Evolutionary conservation across 1,140 invertebrate genomes (phyloP).

Genomic region (Drosophila orena): DNA sequence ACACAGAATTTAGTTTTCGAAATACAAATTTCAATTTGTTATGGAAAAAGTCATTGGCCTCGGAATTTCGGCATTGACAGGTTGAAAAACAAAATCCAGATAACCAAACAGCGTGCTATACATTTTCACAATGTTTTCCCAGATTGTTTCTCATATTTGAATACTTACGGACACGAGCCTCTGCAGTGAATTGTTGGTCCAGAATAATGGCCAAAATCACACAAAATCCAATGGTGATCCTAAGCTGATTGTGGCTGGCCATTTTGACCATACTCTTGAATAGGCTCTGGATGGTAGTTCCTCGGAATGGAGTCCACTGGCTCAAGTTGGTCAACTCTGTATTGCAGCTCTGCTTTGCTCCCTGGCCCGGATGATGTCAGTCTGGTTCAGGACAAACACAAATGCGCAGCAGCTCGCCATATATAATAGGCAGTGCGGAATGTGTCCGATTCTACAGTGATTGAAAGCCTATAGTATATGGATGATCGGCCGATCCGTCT

Average conservation of each 20-base stretch:
- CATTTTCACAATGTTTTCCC: no score
- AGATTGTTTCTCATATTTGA: no score
- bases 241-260: constrained; percentile 19
- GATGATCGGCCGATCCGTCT: constrained; percentile 37
- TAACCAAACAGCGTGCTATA: no score
- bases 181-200: constrained; percentile 23
- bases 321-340: constrained; percentile 57
- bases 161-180: constrained; percentile 56
- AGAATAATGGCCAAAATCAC: constrained; percentile 42
- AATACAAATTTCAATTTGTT: no score
- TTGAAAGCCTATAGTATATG: constrained; percentile 53
- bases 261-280: constrained; percentile 41
- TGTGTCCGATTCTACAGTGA: constrained; percentile 26
- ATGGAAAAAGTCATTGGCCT: not conserved
- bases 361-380: constrained; percentile 40
- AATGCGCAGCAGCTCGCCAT: constrained; percentile 76
- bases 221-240: constrained; percentile 24
- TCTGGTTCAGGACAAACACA: constrained; percentile 51
- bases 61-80: not conserved
- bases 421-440: constrained; percentile 36
- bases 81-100: not conserved
- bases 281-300: not conserved
- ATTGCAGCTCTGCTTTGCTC: constrained; percentile 44
- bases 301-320: not conserved
- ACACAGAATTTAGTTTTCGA: no score